These are phyloP conservation scores for Protodeltote pygarga DNA, from an alignment of 2,888 invertebrate genomes.

Conservation along the genomic window DNA sequence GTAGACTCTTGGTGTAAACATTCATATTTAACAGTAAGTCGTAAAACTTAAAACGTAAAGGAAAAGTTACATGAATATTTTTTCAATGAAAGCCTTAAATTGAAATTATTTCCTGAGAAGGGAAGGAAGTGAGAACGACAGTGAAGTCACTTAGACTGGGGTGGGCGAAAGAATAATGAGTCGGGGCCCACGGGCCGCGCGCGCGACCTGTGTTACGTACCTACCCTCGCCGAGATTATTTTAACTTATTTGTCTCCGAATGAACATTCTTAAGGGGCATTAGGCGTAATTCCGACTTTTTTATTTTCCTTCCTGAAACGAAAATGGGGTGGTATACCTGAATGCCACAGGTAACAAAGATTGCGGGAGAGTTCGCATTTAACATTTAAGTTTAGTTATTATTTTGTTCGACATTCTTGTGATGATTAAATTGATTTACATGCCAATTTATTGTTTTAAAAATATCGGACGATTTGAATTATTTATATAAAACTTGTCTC, in stretches of 20 bases:
- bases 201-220: constrained; percentile 57
- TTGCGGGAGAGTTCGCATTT: constrained; percentile 3
- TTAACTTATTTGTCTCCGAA: constrained; percentile 73
- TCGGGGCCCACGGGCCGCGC: constrained; percentile 52
- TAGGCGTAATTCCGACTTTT: constrained; percentile 60
- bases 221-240: constrained; percentile 65
- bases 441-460: too few species aligned
- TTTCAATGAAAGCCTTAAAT: constrained; percentile 69
- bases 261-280: constrained; percentile 63
- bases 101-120: constrained; percentile 72
- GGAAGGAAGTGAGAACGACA: constrained; percentile 79
- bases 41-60: constrained; percentile 41
- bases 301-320: constrained; percentile 56
- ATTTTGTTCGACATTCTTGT: constrained; percentile 12
- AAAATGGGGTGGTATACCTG: constrained; percentile 33
- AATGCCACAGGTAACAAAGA: constrained; percentile 34
- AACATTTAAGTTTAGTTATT: constrained; percentile 5
- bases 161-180: constrained; percentile 77
- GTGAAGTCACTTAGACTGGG: constrained; percentile 75
- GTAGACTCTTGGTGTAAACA: constrained; percentile 35
- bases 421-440: constrained; percentile 2
- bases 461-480: too few species aligned
- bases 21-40: constrained; percentile 30
- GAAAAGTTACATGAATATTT: constrained; percentile 63
- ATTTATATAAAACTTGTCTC: too few species aligned